A percentile compares a stretch with the other conserved stretches of the same genome.
Evolutionary conservation across 1,140 invertebrate species (phyloP).

Genomic region (Bathynomus jamesi): DNA sequence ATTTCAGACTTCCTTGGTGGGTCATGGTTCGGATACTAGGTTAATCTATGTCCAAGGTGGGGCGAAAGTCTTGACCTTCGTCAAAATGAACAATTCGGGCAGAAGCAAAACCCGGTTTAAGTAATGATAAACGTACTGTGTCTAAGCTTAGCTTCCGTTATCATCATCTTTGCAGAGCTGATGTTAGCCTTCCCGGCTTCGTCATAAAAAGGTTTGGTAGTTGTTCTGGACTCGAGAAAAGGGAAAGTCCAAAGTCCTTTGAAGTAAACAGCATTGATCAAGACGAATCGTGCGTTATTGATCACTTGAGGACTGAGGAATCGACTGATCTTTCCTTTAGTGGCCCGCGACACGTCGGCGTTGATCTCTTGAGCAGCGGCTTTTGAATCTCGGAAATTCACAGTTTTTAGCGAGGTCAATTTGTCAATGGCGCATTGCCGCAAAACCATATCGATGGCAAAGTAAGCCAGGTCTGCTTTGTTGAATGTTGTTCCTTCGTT

Average conservation of each 20-base stretch:
- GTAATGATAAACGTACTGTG: too few species aligned
- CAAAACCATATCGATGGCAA: neutral
- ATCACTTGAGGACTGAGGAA: neutral
- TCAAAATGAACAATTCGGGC: too few species aligned
- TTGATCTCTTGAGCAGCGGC: neutral
- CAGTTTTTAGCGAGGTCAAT: neutral
- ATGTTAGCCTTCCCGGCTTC: conserved; percentile 53
- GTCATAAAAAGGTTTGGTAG: conserved; percentile 62
- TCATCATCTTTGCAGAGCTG: conserved; percentile 69
- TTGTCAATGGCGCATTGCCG: neutral
- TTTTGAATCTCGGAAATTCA: neutral
- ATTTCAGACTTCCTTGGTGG: too few species aligned
- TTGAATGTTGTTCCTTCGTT: neutral
- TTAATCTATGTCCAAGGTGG: too few species aligned
- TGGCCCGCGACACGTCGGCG: neutral
- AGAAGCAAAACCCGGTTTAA: too few species aligned
- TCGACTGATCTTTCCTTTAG: neutral
- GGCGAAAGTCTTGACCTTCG: too few species aligned
- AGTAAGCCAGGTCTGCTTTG: neutral
- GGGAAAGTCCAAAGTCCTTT: conserved; percentile 75
- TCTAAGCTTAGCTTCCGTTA: conserved; percentile 66
- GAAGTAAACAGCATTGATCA: conserved; percentile 77
- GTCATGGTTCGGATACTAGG: too few species aligned
- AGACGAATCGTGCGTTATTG: neutral
- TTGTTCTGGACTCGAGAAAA: conserved; percentile 60